Percentiles rank a stretch among this genome's conserved stretches.
Conservation (phyloP, 2,888 invertebrate species). For the Cosmia pyralina region DNA sequence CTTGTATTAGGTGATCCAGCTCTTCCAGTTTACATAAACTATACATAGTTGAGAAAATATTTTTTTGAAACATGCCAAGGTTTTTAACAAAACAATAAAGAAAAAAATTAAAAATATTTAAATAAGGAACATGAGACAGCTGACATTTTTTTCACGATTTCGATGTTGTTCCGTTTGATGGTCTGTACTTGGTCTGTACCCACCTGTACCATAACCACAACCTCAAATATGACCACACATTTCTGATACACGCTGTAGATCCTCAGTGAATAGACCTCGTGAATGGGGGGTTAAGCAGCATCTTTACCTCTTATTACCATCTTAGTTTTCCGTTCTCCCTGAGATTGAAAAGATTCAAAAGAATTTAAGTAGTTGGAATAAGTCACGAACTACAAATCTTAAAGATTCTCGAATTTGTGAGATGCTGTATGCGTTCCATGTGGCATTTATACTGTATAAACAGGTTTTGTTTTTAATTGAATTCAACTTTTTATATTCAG, state of each 20-base stretch:
- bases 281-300: constrained; percentile 44
- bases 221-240: not conserved
- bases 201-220: not conserved
- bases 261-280: constrained; percentile 43
- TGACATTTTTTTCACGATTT: not conserved
- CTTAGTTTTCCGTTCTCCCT: constrained; percentile 37
- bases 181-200: not conserved
- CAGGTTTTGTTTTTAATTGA: not conserved
- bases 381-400: not conserved
- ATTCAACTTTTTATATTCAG: not conserved
- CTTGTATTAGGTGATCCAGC: no score
- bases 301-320: constrained; percentile 42
- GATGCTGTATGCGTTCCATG: not conserved
- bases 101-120: no score
- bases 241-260: constrained; percentile 19
- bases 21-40: no score
- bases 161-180: not conserved
- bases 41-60: no score
- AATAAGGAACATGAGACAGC: not conserved
- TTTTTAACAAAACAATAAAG: no score
- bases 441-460: not conserved
- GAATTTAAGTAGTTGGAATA: constrained; percentile 14
- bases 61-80: no score
- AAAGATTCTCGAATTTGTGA: not conserved
- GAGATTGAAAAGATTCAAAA: constrained; percentile 43